These are phyloP conservation scores for Aramus guarauna DNA, from an alignment of 2,113 vertebrate genomes.

Conservation along the genomic window DNA sequence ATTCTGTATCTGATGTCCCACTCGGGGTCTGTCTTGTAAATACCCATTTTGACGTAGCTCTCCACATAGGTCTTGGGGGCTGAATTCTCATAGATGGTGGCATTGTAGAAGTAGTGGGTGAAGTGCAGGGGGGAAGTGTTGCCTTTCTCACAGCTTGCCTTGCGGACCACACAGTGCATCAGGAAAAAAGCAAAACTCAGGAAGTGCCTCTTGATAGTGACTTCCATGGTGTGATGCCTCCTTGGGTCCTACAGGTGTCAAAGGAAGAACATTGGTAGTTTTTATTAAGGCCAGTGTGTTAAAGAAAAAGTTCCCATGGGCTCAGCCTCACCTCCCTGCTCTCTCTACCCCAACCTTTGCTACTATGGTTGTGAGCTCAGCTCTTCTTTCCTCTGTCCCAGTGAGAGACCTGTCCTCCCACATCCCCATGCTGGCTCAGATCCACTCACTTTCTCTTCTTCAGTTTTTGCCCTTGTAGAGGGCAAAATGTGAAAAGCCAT, in stretches of 20 bases:
- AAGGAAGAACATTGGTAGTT: neutral
- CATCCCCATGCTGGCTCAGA: neutral
- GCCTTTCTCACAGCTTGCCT: constrained; percentile 69
- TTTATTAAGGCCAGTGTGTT: neutral
- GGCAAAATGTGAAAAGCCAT: neutral
- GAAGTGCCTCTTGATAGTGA: constrained; percentile 22
- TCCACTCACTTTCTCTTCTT: neutral
- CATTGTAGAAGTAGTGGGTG: constrained; percentile 90
- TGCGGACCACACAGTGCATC: constrained; percentile 56
- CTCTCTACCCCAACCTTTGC: neutral
- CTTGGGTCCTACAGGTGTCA: constrained; percentile 10
- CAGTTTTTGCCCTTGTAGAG: neutral
- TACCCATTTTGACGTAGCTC: constrained; percentile 86
- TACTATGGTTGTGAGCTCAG: neutral
- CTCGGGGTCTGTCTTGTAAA: constrained; percentile 73
- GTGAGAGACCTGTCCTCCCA: neutral
- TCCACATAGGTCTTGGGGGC: constrained; percentile 89
- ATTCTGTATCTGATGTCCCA: constrained; percentile 86
- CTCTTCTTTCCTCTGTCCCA: neutral
- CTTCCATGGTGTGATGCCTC: constrained; percentile 64
- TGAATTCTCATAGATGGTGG: constrained; percentile 91
- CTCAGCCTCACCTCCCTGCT: neutral
- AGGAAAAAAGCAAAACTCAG: constrained; percentile 67
- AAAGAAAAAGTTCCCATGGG: neutral
- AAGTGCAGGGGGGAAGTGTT: constrained; percentile 78